Evolutionary conservation across 2,797 vertebrate genomes (phyloP), one percentile per base, ranked within the genome.

Genomic region (Rhynchonycteris naso): DNA sequence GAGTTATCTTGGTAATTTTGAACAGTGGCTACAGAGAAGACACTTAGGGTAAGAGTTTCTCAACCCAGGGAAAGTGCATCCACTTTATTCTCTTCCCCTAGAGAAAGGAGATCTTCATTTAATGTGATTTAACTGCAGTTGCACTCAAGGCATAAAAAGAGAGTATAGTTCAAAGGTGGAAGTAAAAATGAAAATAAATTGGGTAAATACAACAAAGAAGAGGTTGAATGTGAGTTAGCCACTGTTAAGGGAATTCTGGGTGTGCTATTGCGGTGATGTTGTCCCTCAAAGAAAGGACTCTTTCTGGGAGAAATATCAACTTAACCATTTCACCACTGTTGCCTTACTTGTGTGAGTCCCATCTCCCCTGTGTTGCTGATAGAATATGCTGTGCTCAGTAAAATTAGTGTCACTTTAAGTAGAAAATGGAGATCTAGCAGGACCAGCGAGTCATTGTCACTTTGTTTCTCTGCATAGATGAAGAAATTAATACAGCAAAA

Each of bases 401-500:
- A 72, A 69, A 68, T 10, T 1, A 68, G 13, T 8, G 78, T 66
- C 30, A 0, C 52, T 78, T 47, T 43, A 85, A 69, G 18, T 2
- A 61, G 54, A 90, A 50, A 71, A 50, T 43, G 82, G 85, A 90
- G 1, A n/a, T 92, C 58, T 0, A 10, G 26, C 22, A 87, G 95
- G 33, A 56, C 38, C 1, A 9, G 74, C 33, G 33, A 65, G 33
- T 79, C 95, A 84, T 43, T 14, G 1, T 0, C 28, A 12, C 15
- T 66, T 35, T 71, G 47, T 96, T 88, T 76, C 89, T 96, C 92
- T 96, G 93, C 97, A 93, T 98, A 99, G 99, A 99, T 98, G 96
- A 98, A 99, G 98, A 99, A 99, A 97, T 97, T 99, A 91, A 98
- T 98, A 95, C 98, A 98, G 94, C 99, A 99, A 92, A 99, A 98